These are phyloP conservation scores for Mola mola DNA, from an alignment of 2,113 vertebrate genomes.

Conservation along the genomic window DNA sequence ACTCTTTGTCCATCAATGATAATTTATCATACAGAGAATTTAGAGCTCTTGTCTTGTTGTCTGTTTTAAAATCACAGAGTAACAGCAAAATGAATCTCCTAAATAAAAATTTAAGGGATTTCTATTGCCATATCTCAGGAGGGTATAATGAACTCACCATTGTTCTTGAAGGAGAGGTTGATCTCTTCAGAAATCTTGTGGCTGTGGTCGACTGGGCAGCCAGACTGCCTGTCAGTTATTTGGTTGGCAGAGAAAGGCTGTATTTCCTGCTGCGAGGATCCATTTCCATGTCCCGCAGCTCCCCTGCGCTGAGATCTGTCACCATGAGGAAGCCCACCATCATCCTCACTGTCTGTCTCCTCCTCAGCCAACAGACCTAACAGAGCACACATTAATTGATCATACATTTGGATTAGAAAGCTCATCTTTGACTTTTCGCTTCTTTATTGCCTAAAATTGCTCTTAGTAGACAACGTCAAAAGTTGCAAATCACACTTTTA, in stretches of 20 bases:
- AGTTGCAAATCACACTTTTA: not conserved
- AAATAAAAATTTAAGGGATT: constrained; percentile 17
- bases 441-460: not conserved
- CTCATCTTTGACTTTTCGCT: too few relatives aligned
- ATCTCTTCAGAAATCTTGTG: constrained; percentile 76
- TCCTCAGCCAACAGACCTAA: constrained; percentile 60
- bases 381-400: constrained; percentile 12
- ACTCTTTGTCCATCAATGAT: not conserved
- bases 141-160: constrained; percentile 64
- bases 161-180: constrained; percentile 73
- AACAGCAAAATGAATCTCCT: not conserved
- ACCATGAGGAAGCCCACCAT: constrained; percentile 29
- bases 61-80: not conserved
- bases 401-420: not conserved
- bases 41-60: too few relatives aligned
- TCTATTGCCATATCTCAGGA: not conserved
- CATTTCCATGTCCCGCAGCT: constrained; percentile 48
- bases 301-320: constrained; percentile 51
- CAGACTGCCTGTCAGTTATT: constrained; percentile 51
- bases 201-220: constrained; percentile 74
- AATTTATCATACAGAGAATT: too few relatives aligned
- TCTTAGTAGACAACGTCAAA: not conserved
- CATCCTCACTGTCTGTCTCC: constrained; percentile 64
- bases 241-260: constrained; percentile 61
- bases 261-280: constrained; percentile 69